Evolutionary conservation across 2,797 vertebrate genomes (phyloP).

Genomic region (Catostomus latipinnis): DNA sequence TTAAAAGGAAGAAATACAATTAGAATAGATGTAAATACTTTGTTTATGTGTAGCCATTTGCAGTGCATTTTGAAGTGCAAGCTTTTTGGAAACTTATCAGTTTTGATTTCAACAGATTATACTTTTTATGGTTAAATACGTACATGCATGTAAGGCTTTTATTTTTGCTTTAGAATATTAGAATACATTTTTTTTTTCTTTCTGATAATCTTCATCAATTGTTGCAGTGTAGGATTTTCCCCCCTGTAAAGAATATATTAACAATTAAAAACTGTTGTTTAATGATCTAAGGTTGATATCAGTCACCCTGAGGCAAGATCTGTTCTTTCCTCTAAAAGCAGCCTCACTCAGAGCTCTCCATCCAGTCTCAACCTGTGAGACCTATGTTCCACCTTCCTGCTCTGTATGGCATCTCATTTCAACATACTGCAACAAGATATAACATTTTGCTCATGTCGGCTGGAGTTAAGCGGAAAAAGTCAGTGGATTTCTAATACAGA

Average conservation of each 20-base stretch:
- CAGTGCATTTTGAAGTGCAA: no score
- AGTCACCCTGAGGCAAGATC: conserved; percentile 1
- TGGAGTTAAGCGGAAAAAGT: conserved; percentile 40
- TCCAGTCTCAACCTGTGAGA: conserved; percentile 32
- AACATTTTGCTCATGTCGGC: conserved; percentile 10
- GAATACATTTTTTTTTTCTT: no score
- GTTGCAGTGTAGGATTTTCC: no score
- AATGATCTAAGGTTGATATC: background rate
- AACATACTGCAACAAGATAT: conserved; percentile 13
- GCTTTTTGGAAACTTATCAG: no score
- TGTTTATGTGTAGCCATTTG: no score
- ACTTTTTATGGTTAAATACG: no score
- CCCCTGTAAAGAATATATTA: background rate
- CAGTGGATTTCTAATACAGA: conserved; percentile 12
- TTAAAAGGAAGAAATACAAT: no score
- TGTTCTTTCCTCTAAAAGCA: conserved; percentile 3
- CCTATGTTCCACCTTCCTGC: background rate
- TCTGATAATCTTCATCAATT: no score
- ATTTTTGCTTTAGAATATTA: no score
- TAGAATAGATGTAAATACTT: no score
- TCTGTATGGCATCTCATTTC: conserved; percentile 29
- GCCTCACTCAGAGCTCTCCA: background rate
- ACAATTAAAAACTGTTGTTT: background rate
- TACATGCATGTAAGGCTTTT: no score
- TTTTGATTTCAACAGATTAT: no score